Base-by-base conservation (phyloP, 2,113 vertebrate species). In the Haemorhous mexicanus region DNA sequence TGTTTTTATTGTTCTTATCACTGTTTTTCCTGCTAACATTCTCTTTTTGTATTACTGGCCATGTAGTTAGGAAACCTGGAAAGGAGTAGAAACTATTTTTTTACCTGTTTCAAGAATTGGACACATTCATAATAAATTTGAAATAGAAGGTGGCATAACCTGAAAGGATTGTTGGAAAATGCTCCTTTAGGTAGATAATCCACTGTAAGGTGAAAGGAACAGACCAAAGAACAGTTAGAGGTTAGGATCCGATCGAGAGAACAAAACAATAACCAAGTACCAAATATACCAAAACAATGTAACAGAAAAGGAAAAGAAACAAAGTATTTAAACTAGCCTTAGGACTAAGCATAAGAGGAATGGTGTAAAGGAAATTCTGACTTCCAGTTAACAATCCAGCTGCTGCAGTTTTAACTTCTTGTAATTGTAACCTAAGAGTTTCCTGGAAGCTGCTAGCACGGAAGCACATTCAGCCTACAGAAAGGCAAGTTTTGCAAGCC, bases 331-430 rank as follows among this genome's bases (percentile, higher is more conserved):
- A 88, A 44, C 35, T 59, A 91, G 46, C 26, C 5, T 62, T 81
- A 69, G 47, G n/a, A 76, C n/a, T 77, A 59, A 59, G 61, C 52
- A 32, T 44, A n/a, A 79, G 46, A 81, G 77, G 89, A 95, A 84
- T 24, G 33, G 53, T 91, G 86, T 72, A 95, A 96, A 94, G 93
- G 95, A 96, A 96, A 96, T 82, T 97, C 94, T 93, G 88, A 95
- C 93, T 96, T 97, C 95, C 94, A 97, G 93, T 86, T 93, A 94
- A 95, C 90, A 96, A 94, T 96, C 64, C 85, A 94, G 73, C 64
- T 93, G 80, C 83, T 82, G 76, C 88, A 95, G 83, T 86, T 96
- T 90, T 72, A 33, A 97, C 96, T 97, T 97, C 95, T 95, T 96
- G 94, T 91, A 93, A 94, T 94, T 93, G 95, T 96, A 95, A 76